phyloP scores from a whole-genome alignment of 2,113 vertebrate genomes.

The Heterotis niloticus region DNA sequence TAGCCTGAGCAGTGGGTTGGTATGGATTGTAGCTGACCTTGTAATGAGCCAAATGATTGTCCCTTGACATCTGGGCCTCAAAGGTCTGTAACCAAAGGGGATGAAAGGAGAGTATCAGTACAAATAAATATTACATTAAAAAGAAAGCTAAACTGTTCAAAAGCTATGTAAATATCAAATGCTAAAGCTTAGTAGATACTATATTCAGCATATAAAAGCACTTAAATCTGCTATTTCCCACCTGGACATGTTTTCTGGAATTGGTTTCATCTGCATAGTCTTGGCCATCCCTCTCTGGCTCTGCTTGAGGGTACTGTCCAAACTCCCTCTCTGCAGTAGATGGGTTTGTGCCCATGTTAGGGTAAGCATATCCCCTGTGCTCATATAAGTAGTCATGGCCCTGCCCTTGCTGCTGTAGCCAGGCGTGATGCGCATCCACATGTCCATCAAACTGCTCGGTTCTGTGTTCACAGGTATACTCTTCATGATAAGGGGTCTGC shows the following conservation, averaged over 20 bases:
- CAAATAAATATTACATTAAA: background rate
- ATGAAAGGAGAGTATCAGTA: constrained; percentile 13
- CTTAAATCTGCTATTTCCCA: background rate
- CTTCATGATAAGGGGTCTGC: constrained; percentile 50
- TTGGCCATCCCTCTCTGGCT: constrained; percentile 53
- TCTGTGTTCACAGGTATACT: constrained; percentile 51
- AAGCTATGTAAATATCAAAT: background rate
- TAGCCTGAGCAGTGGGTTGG: constrained; percentile 59
- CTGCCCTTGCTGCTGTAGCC: constrained; percentile 54
- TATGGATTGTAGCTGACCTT: constrained; percentile 81
- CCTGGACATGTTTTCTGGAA: constrained; percentile 4
- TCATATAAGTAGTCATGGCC: constrained; percentile 56
- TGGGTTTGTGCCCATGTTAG: constrained; percentile 52
- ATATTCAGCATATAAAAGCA: background rate
- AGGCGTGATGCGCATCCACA: constrained; percentile 56
- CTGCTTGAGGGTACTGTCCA: constrained; percentile 61
- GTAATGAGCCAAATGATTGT: constrained; percentile 57
- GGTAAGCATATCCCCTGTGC: constrained; percentile 54
- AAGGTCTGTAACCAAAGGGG: constrained; percentile 53
- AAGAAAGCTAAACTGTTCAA: background rate
- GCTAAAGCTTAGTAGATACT: background rate
- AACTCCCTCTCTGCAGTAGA: constrained; percentile 61
- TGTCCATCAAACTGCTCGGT: constrained; percentile 50
- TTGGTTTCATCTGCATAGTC: constrained; percentile 55
- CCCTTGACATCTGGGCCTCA: constrained; percentile 49